A percentile compares a stretch with the other conserved stretches of the same genome.
Conservation (phyloP, 2,888 invertebrate genomes). For the Parascotia fuliginaria region DNA sequence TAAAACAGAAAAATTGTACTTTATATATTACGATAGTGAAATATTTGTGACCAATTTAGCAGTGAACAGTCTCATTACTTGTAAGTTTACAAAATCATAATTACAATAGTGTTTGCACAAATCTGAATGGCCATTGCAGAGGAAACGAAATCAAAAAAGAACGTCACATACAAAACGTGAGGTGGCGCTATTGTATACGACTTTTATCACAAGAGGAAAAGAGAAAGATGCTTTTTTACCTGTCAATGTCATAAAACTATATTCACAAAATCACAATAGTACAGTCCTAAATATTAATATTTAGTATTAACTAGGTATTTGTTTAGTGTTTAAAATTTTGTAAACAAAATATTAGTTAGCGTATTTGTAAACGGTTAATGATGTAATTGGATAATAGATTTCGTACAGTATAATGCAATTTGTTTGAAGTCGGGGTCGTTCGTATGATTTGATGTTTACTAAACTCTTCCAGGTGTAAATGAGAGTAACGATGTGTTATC, state of each 20-base stretch:
- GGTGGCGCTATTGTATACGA: slow-evolving; percentile 48
- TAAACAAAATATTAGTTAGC: slow-evolving; percentile 10
- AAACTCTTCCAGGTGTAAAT: slow-evolving; percentile 72
- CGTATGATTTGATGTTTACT: slow-evolving; percentile 42
- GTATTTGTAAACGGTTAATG: slow-evolving; percentile 4
- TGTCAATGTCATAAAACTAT: slow-evolving; percentile 54
- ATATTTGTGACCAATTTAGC: slow-evolving; percentile 44
- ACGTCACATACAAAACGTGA: slow-evolving; percentile 40
- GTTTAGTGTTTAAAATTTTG: slow-evolving; percentile 25
- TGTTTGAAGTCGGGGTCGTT: slow-evolving; percentile 13
- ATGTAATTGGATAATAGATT: slow-evolving; percentile 2
- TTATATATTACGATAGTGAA: slow-evolving; percentile 39
- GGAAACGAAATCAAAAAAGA: slow-evolving; percentile 45
- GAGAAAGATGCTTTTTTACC: slow-evolving; percentile 42
- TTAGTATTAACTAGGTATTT: slow-evolving; percentile 39
- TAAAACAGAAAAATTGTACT: slow-evolving; percentile 44
- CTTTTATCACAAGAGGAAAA: slow-evolving; percentile 39
- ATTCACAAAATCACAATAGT: slow-evolving; percentile 38
- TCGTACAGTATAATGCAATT: slow-evolving; percentile 4
- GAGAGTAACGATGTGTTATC: slow-evolving; percentile 77
- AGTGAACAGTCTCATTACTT: slow-evolving; percentile 42
- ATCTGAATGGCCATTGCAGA: slow-evolving; percentile 42
- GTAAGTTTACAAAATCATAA: slow-evolving; percentile 40
- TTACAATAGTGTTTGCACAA: slow-evolving; percentile 16
- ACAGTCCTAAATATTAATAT: slow-evolving; percentile 43